Percentiles rank a stretch among this genome's conserved stretches.
phyloP scores from a whole-genome alignment of 2,113 vertebrate genomes.

The Forbesichthys papilliferus region DNA sequence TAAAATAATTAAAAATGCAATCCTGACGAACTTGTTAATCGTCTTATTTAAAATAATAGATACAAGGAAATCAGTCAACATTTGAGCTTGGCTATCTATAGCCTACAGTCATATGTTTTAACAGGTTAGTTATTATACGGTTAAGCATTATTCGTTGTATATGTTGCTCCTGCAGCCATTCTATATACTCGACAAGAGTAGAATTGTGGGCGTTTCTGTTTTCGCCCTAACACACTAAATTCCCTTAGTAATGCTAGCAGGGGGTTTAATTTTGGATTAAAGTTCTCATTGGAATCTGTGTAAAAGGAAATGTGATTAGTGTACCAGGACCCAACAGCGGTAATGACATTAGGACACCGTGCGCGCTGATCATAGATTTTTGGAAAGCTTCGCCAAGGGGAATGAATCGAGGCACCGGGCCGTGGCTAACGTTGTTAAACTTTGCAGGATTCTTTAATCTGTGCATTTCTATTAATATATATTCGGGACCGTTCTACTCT shows the following conservation, averaged over 20 bases:
- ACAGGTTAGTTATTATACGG: neutral
- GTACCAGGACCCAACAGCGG: slow-evolving; percentile 3
- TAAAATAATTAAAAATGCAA: neutral
- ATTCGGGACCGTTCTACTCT: slow-evolving; percentile 1
- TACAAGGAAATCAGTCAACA: neutral
- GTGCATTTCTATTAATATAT: neutral
- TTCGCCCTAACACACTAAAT: slow-evolving; percentile 2
- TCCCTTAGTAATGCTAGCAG: neutral
- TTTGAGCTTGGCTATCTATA: neutral
- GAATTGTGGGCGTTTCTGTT: neutral
- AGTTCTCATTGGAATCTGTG: slow-evolving; percentile 38
- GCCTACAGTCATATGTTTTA: neutral
- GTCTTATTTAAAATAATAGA: neutral
- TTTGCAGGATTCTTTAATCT: neutral
- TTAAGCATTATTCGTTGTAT: neutral
- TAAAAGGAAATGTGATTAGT: slow-evolving; percentile 56
- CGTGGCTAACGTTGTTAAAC: slow-evolving; percentile 55
- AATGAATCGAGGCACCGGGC: slow-evolving; percentile 27
- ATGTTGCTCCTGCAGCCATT: neutral
- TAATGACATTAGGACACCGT: slow-evolving; percentile 57
- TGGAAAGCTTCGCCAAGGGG: slow-evolving; percentile 1
- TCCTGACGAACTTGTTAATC: neutral
- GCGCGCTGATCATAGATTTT: slow-evolving; percentile 11
- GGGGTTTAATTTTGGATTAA: slow-evolving; percentile 25
- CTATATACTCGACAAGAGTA: neutral